These are phyloP conservation scores for Athrips mouffetella DNA, from an alignment of 2,888 invertebrate species.

Conservation along the genomic window DNA sequence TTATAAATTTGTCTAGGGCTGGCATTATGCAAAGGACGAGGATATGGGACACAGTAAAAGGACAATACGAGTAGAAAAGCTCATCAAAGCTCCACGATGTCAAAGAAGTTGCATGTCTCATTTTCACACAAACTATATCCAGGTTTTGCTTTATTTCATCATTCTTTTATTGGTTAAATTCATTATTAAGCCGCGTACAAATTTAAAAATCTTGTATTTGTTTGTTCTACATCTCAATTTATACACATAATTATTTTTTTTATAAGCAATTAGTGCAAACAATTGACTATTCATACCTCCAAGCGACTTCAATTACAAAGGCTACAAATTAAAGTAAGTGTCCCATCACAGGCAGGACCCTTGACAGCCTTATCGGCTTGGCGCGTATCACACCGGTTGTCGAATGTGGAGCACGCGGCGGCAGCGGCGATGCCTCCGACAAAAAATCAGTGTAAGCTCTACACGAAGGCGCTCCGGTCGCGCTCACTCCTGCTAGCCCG, in stretches of 20 bases:
- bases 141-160: too few relatives aligned
- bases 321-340: background rate
- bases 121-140: too few relatives aligned
- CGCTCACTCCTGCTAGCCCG: constrained; percentile 43
- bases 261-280: background rate
- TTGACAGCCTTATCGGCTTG: constrained; percentile 17
- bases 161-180: too few relatives aligned
- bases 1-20: constrained; percentile 50
- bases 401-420: constrained; percentile 71
- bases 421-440: constrained; percentile 69
- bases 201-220: too few relatives aligned
- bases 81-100: too few relatives aligned
- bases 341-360: background rate
- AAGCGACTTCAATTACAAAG: background rate
- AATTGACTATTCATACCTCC: background rate
- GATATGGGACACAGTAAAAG: background rate
- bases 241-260: background rate
- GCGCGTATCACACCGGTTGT: constrained; percentile 69
- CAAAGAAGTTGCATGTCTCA: too few relatives aligned
- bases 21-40: constrained; percentile 15
- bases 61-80: too few relatives aligned
- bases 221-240: too few relatives aligned
- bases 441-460: constrained; percentile 77
- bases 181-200: too few relatives aligned
- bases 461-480: constrained; percentile 65